These are phyloP conservation scores for Sinotaia quadrata DNA, from an alignment of 2,888 invertebrate genomes.

Conservation along the genomic window DNA sequence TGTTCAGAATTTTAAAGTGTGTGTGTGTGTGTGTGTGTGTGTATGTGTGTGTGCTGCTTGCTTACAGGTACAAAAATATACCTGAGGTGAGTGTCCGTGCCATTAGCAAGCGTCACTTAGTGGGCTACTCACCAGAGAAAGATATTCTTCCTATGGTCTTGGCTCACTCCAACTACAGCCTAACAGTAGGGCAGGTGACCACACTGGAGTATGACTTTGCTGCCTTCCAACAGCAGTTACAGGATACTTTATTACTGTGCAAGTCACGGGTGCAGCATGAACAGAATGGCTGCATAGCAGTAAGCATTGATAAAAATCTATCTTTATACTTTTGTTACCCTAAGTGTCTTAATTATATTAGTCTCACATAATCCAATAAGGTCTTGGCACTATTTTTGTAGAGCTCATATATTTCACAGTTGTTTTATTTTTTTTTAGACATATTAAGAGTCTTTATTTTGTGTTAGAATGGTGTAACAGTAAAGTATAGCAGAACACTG, in stretches of 20 bases:
- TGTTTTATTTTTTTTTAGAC: too few species aligned
- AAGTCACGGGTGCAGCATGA: slow-evolving; percentile 25
- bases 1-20: too few species aligned
- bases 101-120: slow-evolving; percentile 46
- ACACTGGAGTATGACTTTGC: slow-evolving; percentile 34
- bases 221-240: slow-evolving; percentile 30
- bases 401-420: too few species aligned
- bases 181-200: slow-evolving; percentile 27
- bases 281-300: not conserved
- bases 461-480: too few species aligned
- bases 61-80: slow-evolving; percentile 22
- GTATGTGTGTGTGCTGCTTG: not conserved
- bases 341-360: too few species aligned
- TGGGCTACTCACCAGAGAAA: slow-evolving; percentile 41
- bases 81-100: slow-evolving; percentile 37
- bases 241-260: slow-evolving; percentile 22
- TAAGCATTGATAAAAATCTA: slow-evolving; percentile 10
- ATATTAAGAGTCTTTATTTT: too few species aligned
- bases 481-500: too few species aligned
- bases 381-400: too few species aligned
- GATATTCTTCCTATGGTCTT: slow-evolving; percentile 34
- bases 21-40: too few species aligned
- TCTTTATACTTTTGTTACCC: too few species aligned
- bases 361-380: too few species aligned
- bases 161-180: slow-evolving; percentile 33